Evolutionary conservation across 2,888 invertebrate genomes (phyloP), one percentile per base, ranked within the genome.

Genomic region (Drosophila diplacantha): DNA sequence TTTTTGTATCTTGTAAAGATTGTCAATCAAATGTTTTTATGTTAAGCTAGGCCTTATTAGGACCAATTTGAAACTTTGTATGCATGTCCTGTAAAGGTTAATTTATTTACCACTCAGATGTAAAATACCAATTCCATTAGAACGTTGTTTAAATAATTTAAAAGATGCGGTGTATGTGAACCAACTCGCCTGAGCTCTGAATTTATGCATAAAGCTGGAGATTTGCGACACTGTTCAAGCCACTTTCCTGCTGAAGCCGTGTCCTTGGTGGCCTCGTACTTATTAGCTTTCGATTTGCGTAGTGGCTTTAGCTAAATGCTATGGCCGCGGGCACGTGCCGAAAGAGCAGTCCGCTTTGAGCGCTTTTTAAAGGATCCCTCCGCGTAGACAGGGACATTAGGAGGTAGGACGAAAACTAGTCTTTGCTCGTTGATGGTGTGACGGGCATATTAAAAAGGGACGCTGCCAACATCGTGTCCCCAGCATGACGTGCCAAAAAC

Each of bases 371-470:
- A 75, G 73, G 74, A 63, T 39, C 47, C 32, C 6, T 9, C 24
- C n/a, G 41, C 31, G 39, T n/a, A 11, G 49, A 31, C 22, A 46
- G 29, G 44, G 20, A 24, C n/a, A 35, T 29, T 50, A 14, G 34
- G 39, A 12, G 29, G 37, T 35, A 46, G 31, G 20, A 47, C 41
- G 16, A 12, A 81, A 78, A 74, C 81, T 81, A 73, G 73, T 78
- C 69, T 62, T 47, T 20, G 49, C 71, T 63, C 50, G 76, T 64
- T 66, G 72, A 71, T 57, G 77, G 74, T 81, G 80, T 80, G 82
- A 77, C 77, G 77, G 78, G 80, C 82, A 81, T 81, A 81, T 81
- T 81, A 82, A 81, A 82, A 80, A 81, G 81, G 78, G 73, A 71
- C 69, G 58, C 62, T 51, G 62, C 49, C 58, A 72, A 64, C 75